Evolutionary conservation across 2,113 vertebrate species (phyloP), one percentile per base, ranked within the genome.

Genomic region (Halichoerus grypus): DNA sequence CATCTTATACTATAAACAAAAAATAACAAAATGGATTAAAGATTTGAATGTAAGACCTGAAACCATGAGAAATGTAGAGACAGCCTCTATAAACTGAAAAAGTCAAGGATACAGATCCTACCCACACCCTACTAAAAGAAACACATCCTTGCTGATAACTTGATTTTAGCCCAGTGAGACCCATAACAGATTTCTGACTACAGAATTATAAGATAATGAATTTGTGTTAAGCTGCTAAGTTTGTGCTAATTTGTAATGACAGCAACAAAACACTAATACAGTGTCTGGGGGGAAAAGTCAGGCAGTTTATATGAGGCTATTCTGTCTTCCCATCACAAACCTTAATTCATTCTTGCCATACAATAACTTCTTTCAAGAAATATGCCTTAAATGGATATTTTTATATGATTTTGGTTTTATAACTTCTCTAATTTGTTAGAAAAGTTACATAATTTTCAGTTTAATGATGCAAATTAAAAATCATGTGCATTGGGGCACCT

Each of bases 391-490:
- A 77, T 53, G 4, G 1, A 1, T 65, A 6, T 5, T 71, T 69
- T 88, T 53, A 86, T 77, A 76, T 74, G 15, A 92, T 59, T 91
- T 86, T 79, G 26, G 7, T 87, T 86, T 69, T 53, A 93, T 31
- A 93, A 63, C 14, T 49, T 83, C 84, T 91, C 49, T 77, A 93
- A 80, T 83, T 83, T 81, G 22, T 63, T 59, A 77, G n/a, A 76
- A 65, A 96, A 97, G 33, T 81, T 71, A 33, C 18, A 49, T 72
- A 18, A 7, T 67, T 49, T 42, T 51, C 51, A 88, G 15, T 94
- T 96, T 85, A 94, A 93, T 69, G 26, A 18, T 81, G 24, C 51
- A 81, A 96, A 69, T 92, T 39, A 61, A 93, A 91, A 96, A 55
- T 18, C 3, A 84, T 85, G 9, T 26, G 77, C 22, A n/a, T 76